phyloP scores from a whole-genome alignment of 2,888 invertebrate genomes.

The Colostygia pectinataria region DNA sequence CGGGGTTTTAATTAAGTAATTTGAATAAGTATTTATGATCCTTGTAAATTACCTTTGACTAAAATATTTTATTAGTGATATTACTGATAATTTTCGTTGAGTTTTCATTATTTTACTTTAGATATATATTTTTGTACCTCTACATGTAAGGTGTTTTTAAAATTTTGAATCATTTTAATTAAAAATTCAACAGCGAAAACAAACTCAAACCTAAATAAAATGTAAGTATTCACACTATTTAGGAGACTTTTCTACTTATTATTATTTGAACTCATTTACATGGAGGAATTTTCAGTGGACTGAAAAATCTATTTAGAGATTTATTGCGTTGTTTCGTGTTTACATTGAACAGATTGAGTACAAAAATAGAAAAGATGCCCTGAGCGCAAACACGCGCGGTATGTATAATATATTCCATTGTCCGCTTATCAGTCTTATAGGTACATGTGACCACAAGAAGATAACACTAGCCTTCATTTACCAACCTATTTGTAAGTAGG shows the following conservation, averaged over 20 bases:
- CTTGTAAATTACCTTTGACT: not conserved
- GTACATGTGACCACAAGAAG: conserved; percentile 31
- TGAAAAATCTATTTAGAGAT: conserved; percentile 12
- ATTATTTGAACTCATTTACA: not conserved
- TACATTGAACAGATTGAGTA: conserved; percentile 13
- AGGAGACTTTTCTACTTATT: no score
- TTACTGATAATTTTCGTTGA: no score
- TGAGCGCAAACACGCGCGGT: conserved; percentile 3
- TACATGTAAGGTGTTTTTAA: no score
- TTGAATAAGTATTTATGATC: not conserved
- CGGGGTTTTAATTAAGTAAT: conserved; percentile 20
- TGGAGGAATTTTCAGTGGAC: not conserved
- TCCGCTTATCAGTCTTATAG: conserved; percentile 42
- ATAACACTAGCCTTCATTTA: conserved; percentile 25
- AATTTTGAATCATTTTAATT: no score
- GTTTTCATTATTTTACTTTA: no score
- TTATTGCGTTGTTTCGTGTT: conserved; percentile 17
- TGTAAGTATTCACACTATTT: no score
- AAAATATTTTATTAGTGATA: not conserved
- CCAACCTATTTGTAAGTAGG: conserved; percentile 7
- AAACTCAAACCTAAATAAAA: no score
- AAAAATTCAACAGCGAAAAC: no score
- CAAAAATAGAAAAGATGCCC: conserved; percentile 19
- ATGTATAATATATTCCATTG: conserved; percentile 23
- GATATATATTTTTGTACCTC: no score